Percentiles rank a stretch among this genome's conserved stretches.
Conservation (phyloP, 2,888 invertebrate genomes). For the Acanthococcus lagerstroemiae region DNA sequence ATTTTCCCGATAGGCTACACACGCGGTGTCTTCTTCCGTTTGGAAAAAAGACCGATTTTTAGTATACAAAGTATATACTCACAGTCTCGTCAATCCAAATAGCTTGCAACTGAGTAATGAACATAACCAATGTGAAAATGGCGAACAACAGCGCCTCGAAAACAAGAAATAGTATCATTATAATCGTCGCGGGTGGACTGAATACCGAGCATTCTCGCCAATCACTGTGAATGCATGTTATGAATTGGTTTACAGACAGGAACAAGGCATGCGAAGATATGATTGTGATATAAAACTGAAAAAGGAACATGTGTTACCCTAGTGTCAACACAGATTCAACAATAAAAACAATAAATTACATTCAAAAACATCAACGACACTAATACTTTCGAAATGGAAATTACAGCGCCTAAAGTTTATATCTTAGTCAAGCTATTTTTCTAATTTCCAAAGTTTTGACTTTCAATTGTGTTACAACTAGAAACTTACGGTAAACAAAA, state of each 20-base stretch:
- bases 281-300: slow-evolving; percentile 94
- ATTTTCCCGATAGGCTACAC: too few species aligned
- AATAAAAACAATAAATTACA: not conserved
- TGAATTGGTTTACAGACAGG: slow-evolving; percentile 84
- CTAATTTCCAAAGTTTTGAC: too few species aligned
- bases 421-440: too few species aligned
- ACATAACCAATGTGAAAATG: slow-evolving; percentile 95
- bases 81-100: slow-evolving; percentile 98
- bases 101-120: slow-evolving; percentile 89
- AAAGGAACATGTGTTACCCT: slow-evolving; percentile 38
- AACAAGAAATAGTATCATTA: slow-evolving; percentile 77
- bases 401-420: too few species aligned
- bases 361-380: slow-evolving; percentile 38
- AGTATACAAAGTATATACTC: slow-evolving; percentile 39
- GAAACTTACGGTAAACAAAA: slow-evolving; percentile 90
- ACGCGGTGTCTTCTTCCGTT: too few species aligned
- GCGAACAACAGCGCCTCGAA: slow-evolving; percentile 94
- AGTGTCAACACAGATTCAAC: not conserved
- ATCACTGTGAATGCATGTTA: slow-evolving; percentile 82
- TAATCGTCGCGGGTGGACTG: slow-evolving; percentile 92
- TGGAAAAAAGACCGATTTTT: too few species aligned
- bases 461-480: slow-evolving; percentile 5
- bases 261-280: slow-evolving; percentile 89
- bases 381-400: too few species aligned
- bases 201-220: slow-evolving; percentile 91